These are phyloP conservation scores for Stenchaetothrips biformis DNA, from an alignment of 2,888 invertebrate genomes.

Conservation along the genomic window DNA sequence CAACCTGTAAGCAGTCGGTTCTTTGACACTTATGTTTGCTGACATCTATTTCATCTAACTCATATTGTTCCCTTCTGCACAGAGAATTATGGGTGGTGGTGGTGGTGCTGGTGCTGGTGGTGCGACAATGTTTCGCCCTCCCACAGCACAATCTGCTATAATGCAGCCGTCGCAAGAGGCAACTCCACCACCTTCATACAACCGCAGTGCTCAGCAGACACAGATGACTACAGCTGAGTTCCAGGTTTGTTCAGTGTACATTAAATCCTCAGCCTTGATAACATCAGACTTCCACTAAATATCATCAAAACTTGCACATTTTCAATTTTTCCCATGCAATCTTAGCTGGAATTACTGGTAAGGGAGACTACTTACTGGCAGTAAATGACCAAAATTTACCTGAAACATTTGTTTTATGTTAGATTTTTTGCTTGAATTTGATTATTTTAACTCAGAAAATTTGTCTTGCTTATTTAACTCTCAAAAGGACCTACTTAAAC, in stretches of 20 bases:
- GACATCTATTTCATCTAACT: not conserved
- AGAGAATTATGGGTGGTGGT: not conserved
- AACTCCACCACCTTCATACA: slow-evolving; percentile 56
- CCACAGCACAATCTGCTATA: slow-evolving; percentile 66
- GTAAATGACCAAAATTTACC: not conserved
- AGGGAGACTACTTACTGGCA: not conserved
- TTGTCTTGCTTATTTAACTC: not conserved
- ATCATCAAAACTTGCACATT: slow-evolving; percentile 29
- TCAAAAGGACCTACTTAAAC: slow-evolving; percentile 29
- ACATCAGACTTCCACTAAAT: slow-evolving; percentile 26
- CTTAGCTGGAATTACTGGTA: slow-evolving; percentile 19
- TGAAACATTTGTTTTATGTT: not conserved
- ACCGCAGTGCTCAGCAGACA: slow-evolving; percentile 58
- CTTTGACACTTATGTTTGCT: slow-evolving; percentile 14
- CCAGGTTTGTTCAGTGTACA: slow-evolving; percentile 65
- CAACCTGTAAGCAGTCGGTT: slow-evolving; percentile 47
- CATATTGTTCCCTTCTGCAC: not conserved
- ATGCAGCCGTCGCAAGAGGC: slow-evolving; percentile 70
- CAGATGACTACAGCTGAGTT: slow-evolving; percentile 63
- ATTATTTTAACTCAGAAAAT: not conserved
- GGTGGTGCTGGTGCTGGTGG: too few relatives aligned
- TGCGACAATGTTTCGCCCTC: slow-evolving; percentile 34
- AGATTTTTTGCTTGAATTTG: not conserved
- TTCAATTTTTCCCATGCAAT: slow-evolving; percentile 3
- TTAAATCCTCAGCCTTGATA: slow-evolving; percentile 25